Conservation (phyloP, 2,888 invertebrate species). For the Meiosimyza platycephala region DNA sequence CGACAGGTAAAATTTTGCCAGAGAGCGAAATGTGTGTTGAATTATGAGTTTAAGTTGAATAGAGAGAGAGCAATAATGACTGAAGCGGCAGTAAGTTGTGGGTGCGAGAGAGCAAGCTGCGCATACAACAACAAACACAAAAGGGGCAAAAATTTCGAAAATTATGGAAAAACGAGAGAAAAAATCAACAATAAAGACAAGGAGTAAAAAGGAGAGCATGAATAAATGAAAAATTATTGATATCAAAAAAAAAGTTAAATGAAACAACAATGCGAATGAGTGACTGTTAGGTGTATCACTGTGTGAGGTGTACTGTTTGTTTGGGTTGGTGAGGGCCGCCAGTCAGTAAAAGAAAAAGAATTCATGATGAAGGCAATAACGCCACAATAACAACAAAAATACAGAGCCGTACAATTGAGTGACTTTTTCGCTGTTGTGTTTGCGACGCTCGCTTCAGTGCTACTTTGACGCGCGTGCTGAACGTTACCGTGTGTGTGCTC, state of each 20-base stretch:
- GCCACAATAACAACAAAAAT: conserved; percentile 2
- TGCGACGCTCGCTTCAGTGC: conserved; percentile 67
- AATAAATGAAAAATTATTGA: conserved; percentile 29
- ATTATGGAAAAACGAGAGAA: conserved; percentile 26
- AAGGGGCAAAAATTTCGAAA: conserved; percentile 8
- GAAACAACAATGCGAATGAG: conserved; percentile 9
- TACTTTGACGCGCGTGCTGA: conserved; percentile 68
- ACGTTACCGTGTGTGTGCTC: conserved; percentile 55
- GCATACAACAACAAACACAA: neutral
- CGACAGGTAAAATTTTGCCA: conserved; percentile 1
- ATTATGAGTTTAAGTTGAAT: neutral
- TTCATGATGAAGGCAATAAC: conserved; percentile 17
- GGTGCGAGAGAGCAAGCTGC: conserved; percentile 22
- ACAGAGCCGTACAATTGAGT: conserved; percentile 49
- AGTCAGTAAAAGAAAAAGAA: conserved; percentile 21
- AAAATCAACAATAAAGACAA: conserved; percentile 33
- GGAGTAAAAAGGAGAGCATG: conserved; percentile 43
- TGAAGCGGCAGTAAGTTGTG: neutral
- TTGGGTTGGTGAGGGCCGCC: conserved; percentile 6
- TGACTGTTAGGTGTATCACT: conserved; percentile 20
- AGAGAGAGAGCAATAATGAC: neutral
- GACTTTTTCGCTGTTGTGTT: conserved; percentile 59
- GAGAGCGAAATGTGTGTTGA: conserved; percentile 11
- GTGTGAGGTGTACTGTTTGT: conserved; percentile 34
- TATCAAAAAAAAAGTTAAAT: conserved; percentile 26